Base-by-base conservation (phyloP, 2,888 invertebrate genomes). In the Latrodectus hesperus region DNA sequence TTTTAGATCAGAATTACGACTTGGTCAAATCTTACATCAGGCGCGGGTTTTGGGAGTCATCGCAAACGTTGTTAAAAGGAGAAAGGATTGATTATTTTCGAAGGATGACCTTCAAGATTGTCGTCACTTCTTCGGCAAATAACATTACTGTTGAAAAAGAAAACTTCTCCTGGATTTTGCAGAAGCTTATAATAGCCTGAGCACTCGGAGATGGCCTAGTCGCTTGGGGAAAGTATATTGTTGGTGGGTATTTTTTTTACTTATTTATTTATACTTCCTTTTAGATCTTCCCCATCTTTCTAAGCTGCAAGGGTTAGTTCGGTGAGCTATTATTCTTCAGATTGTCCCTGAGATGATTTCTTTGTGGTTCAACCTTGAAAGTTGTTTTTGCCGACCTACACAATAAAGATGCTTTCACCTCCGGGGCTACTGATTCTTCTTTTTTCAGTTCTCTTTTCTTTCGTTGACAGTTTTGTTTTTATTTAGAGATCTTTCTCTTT, bases 1-100 rank as follows among this genome's bases (percentile, higher is more conserved):
- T 60, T 60, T 60, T 60, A 60, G 10, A 60, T 60, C 60, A 60
- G 60, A 60, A 60, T 60, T 60, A 60, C 60, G 60, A 60, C 38
- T 6, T 38, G 38, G 38, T 38, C 38, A 38, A 38, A n/a, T 60
- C n/a, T 60, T n/a, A 60, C 12, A 60, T 60, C 60, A 60, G n/a
- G n/a, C 0, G 60, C 14, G n/a, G 60, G 10, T 16, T n/a, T 60
- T 10, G 0, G 60, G n/a, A n/a, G 60, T 6, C 60, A 60, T 16
- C n/a, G n/a, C 12, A 60, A 60, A 38, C 38, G 38, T 38, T 38
- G 38, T 38, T 38, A 38, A 38, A 38, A 38, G 38, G 38, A 38
- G 38, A 38, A 38, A 38, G 38, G 38, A 38, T 38, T 38, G 38
- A 38, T 38, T 38, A 38, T 38, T 38, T 38, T 38, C 38, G 10